Evolutionary conservation across 2,888 invertebrate genomes (phyloP), one percentile per base, ranked within the genome.

Genomic region (Asteroscopus sphinx): DNA sequence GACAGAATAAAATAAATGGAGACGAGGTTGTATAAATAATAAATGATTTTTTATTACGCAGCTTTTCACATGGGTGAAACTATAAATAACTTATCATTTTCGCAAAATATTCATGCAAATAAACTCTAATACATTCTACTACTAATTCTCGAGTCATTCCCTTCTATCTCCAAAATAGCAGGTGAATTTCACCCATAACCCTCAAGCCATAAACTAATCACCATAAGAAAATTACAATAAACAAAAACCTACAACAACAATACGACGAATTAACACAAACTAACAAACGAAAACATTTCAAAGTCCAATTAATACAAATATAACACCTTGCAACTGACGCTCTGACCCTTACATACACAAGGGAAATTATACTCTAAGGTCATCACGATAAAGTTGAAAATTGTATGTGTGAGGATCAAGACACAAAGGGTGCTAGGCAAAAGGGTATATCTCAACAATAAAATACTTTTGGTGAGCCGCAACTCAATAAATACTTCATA

Each of bases 401-500:
- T 82, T 16, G 51, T 51, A 39, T 73, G 62, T 25, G 53, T 39
- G 4, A 4, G n/a, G 36, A 13, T 26, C 62, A 73, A 72, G 75
- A 77, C 67, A 75, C 70, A 80, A 81, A 79, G 77, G 79, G 83
- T 68, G 79, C 73, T 53, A 15, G 58, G 74, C 76, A 82, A 83
- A 93, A 91, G 90, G 92, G 88, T 88, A 83, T 84, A 88, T 85
- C 83, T 89, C 81, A 80, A 93, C 91, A 92, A 92, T 93, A 89
- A 90, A 93, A 92, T 93, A 92, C 88, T 82, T 92, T 88, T 77
- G 94, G 93, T 92, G 80, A 88, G 83, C 94, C 94, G 83, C 94
- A 92, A 89, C 90, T 92, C 92, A 90, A 94, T 94, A 94, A 94
- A 94, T 94, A 94, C 93, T 92, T 93, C 91, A 92, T 92, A 91